A percentile compares a stretch with the other conserved stretches of the same genome.
Evolutionary conservation across 2,888 invertebrate species (phyloP).

Genomic region (Microctonus brassicae): DNA sequence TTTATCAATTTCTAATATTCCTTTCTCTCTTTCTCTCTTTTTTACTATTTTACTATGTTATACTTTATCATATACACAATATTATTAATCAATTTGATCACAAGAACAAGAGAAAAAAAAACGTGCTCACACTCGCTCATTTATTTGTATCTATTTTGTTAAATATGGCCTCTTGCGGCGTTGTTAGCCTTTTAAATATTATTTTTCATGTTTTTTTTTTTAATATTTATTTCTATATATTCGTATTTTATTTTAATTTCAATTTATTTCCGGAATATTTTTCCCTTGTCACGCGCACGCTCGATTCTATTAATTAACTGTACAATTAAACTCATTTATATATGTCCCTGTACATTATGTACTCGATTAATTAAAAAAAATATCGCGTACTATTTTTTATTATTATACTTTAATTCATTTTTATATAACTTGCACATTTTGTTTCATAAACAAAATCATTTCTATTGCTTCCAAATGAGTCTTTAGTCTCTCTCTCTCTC

Average conservation of each 20-base stretch:
- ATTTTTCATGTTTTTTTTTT: not conserved
- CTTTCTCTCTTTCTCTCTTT: not conserved
- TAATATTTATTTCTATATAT: not conserved
- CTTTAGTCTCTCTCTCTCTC: conserved; percentile 5
- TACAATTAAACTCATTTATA: conserved; percentile 30
- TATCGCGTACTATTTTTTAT: conserved; percentile 11
- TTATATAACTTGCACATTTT: conserved; percentile 19
- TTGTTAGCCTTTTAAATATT: conserved; percentile 53
- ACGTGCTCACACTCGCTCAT: conserved; percentile 12
- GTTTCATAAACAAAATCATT: conserved; percentile 27
- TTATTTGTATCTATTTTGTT: conserved; percentile 34
- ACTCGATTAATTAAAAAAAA: conserved; percentile 30
- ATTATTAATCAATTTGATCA: not conserved
- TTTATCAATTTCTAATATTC: not conserved
- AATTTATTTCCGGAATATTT: not conserved
- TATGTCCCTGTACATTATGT: conserved; percentile 30
- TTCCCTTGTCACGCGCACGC: not conserved
- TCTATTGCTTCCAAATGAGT: conserved; percentile 41
- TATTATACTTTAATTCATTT: not conserved
- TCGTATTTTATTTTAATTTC: not conserved
- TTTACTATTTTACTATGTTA: no score
- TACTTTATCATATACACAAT: conserved; percentile 15
- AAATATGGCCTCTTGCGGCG: conserved; percentile 61
- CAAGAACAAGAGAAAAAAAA: conserved; percentile 2
- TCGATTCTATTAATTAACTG: conserved; percentile 21